Evolutionary conservation across 2,113 vertebrate species (phyloP), one percentile per base, ranked within the genome.

Genomic region (Actenoides lindsayi): DNA sequence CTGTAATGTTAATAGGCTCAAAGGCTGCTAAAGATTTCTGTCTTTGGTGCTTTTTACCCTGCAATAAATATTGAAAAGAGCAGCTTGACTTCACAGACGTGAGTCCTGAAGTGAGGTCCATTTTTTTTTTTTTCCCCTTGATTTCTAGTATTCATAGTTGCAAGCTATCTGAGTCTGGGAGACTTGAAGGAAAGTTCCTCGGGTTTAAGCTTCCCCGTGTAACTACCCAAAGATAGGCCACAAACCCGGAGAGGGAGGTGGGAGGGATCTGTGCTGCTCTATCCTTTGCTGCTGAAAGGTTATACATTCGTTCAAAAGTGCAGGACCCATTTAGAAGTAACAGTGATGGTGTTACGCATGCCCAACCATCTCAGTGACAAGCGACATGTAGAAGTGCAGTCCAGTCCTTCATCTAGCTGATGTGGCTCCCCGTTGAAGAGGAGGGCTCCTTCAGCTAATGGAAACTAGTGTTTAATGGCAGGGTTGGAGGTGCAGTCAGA

Each of bases 171-270:
- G 35, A 44, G 35, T 44, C 18, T 14, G 37, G 24, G 44, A 68
- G 12, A 41, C 9, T 15, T 6, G 2, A 41, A 62, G 59, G 54
- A 42, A 57, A 16, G 10, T 39, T 74, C 12, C 35, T 81, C 53
- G 7, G 7, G 44, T 81, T 70, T 44, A 11, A 50, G 41, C 5
- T 83, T 89, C 31, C 20, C 24, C 1, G 1, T 28, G 4, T 31
- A 41, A 16, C 30, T 31, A 19, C 42, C 17, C 8, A 16, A 60
- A 78, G 53, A 30, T 42, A 42, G 25, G 10, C 23, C 19, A 51
- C 35, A 64, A 37, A 69, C 18, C 11, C 0, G 0, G n/a, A 19
- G 6, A 18, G 16, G 11, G 44, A 10, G 30, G 20, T 2, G 23
- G 4, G 7, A 9, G 31, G 12, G 3, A 11, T 48, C 28, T 88